Evolutionary conservation across 2,888 invertebrate genomes (phyloP), one percentile per base, ranked within the genome.

Genomic region (Cylindroiulus punctatus): DNA sequence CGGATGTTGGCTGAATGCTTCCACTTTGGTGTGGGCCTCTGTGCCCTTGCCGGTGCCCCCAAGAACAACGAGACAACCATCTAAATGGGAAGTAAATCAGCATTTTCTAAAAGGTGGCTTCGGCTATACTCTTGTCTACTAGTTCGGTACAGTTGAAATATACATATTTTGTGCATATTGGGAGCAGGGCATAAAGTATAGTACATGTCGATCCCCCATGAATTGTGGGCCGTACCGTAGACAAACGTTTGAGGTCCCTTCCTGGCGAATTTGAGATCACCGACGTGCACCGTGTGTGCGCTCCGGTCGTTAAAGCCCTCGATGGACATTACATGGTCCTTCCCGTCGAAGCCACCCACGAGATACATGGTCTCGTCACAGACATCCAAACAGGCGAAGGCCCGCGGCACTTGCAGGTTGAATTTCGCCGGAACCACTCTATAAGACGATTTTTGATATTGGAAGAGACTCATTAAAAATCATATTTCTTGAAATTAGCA

Each of bases 271-370:
- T 82, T 42, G 10, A 82, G 82, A 36, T 82, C 10, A 12, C 82
- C 82, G 36, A 82, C 82, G 10, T n/a, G 40, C n/a, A 42, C 42
- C 1, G 82, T 82, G 36, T 40, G n/a, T 12, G 12, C 19, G 17
- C 82, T 82, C 22, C 82, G 36, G 42, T 82, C 82, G 17, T 42
- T 82, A 12, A 82, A 82, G 8, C 82, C 82, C 22, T 82, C 82
- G 22, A 82, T 82, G 17, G 36, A 7, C 40, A 36, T 82, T n/a
- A 82, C 22, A 19, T 82, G 82, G 5, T 82, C 40, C 36, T 40
- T 42, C 8, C 82, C 82, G 12, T 82, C 82, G 82, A 42, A 40
- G 26, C 82, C 82, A 22, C 82, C 82, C 10, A 36, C 42, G 17
- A 82, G 40, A n/a, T 82, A 82, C 36, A 82, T 10, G n/a, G 10